Base-by-base conservation (phyloP, 2,113 vertebrate species). In the Probosciger aterrimus region DNA sequence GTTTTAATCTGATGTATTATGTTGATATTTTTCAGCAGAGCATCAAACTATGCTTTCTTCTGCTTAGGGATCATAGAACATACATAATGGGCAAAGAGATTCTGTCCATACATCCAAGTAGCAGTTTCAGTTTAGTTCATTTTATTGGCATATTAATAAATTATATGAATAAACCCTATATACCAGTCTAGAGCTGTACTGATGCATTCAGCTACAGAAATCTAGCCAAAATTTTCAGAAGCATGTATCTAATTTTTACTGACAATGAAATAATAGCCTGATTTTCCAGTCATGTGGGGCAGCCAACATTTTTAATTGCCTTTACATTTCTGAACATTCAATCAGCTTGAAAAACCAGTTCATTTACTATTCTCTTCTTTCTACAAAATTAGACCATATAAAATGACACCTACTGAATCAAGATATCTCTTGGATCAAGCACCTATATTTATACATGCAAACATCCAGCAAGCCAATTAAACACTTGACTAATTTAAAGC, bases 391-490 rank as follows among this genome's bases (percentile, higher is more conserved):
- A 75, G 52, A 92, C 71, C 73, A 41, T 11, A 18, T 25, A 60
- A 92, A 88, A 63, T 55, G 27, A 23, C 43, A 75, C 43, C 35
- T 83, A 27, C 31, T 60, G 35, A 88, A 74, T 60, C 60, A 88
- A 92, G 80, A 30, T 81, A 93, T 92, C 88, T 93, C 76, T 81
- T 50, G 55, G 86, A 90, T 86, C 82, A 86, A 74, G 71, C 55
- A 74, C 46, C 65, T 82, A 1, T 23, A 76, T 86, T 94, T 79
- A 78, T n/a, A 81, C 20, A 93, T 86, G 88, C 90, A 92, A 96
- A 94, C 80, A 92, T 60, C 64, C 85, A 93, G 64, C 46, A 63
- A 60, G 88, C 59, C 67, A 96, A 86, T 96, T 92, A 96, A 90
- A 37, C 55, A 81, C 39, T 50, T 96, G 68, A 88, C 75, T 96